Percentiles rank a stretch among this genome's conserved stretches.
phyloP scores from a whole-genome alignment of 2,888 invertebrate species.

The Melieria crassipennis region DNA sequence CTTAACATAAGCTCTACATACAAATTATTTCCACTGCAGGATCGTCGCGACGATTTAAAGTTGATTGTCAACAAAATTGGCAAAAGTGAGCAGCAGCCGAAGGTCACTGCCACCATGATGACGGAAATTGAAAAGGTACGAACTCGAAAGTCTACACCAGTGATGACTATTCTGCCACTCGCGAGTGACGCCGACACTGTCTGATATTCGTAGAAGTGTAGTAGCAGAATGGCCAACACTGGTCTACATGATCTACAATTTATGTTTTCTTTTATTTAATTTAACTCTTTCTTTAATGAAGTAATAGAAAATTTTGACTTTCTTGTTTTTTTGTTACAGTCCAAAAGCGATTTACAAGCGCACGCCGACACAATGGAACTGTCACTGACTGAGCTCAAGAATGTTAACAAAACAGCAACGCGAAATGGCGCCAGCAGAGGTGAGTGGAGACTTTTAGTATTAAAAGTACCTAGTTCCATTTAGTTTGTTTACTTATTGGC shows the following conservation, averaged over 20 bases:
- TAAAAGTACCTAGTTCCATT: too few relatives aligned
- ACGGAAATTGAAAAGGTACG: slow-evolving; percentile 62
- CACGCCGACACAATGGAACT: slow-evolving; percentile 63
- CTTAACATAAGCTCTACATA: neutral
- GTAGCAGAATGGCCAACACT: neutral
- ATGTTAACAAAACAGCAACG: slow-evolving; percentile 43
- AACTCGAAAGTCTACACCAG: neutral
- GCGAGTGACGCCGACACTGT: too few relatives aligned
- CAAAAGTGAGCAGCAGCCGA: slow-evolving; percentile 60
- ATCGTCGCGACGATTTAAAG: slow-evolving; percentile 64
- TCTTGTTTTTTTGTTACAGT: slow-evolving; percentile 48
- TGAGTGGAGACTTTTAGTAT: slow-evolving; percentile 44
- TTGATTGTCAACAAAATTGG: slow-evolving; percentile 62
- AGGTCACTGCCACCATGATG: slow-evolving; percentile 61
- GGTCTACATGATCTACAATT: too few relatives aligned
- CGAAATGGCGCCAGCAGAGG: slow-evolving; percentile 49
- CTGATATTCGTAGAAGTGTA: neutral
- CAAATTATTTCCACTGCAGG: slow-evolving; percentile 44
- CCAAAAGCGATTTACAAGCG: slow-evolving; percentile 62
- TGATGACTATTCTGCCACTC: too few relatives aligned
- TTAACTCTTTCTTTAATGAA: neutral
- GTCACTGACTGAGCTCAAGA: slow-evolving; percentile 58
- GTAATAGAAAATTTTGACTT: neutral
- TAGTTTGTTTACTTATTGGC: too few relatives aligned
- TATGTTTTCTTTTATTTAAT: neutral